Percentiles rank a stretch among this genome's conserved stretches.
Evolutionary conservation across 2,113 vertebrate genomes (phyloP).

Genomic region (Recurvirostra avosetta): DNA sequence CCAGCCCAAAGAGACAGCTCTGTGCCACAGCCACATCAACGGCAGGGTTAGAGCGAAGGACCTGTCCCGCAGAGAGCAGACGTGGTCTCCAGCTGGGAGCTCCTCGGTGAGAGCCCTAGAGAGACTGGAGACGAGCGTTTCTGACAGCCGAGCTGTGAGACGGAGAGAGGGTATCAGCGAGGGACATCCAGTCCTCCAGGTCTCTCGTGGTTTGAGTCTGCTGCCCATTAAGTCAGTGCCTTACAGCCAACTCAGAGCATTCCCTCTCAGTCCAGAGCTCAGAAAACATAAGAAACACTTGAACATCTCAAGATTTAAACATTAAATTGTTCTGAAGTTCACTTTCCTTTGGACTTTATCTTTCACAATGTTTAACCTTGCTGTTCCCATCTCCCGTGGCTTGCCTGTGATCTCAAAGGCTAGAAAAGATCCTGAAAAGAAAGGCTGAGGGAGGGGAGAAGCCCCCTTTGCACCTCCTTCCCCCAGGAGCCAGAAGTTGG

Average conservation of each 20-base stretch:
- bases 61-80: neutral
- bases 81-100: neutral
- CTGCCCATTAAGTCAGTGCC: neutral
- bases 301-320: neutral
- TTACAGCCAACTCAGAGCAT: neutral
- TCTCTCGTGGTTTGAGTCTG: neutral
- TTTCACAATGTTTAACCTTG: neutral
- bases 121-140: fast-evolving
- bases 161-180: fast-evolving
- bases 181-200: neutral
- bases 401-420: neutral
- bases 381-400: neutral
- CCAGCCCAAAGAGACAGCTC: neutral
- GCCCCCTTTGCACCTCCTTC: too few species aligned
- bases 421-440: neutral
- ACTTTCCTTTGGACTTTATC: neutral
- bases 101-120: neutral
- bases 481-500: neutral
- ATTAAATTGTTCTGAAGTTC: neutral
- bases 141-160: neutral
- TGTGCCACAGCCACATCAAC: neutral
- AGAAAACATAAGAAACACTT: neutral
- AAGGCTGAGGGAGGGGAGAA: neutral
- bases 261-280: neutral
- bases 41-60: neutral